A percentile compares a stretch with the other conserved stretches of the same genome.
phyloP scores from a whole-genome alignment of 2,113 vertebrate genomes.

The Anser cygnoides region DNA sequence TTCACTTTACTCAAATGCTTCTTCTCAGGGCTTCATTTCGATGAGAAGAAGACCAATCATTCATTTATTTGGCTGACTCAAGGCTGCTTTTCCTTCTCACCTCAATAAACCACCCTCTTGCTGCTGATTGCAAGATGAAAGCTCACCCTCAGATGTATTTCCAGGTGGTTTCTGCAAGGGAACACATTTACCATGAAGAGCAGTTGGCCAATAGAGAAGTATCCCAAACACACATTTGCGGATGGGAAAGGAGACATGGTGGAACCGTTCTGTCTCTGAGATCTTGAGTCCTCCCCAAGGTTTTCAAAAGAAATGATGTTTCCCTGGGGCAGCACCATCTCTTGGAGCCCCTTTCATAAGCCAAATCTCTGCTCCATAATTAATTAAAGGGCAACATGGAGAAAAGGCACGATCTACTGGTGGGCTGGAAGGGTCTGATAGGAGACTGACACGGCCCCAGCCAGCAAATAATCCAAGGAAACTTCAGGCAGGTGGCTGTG shows the following conservation, averaged over 20 bases:
- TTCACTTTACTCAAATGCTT: not conserved
- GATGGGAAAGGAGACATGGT: not conserved
- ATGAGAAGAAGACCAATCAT: not conserved
- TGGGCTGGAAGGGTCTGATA: not conserved
- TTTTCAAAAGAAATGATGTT: too few species aligned
- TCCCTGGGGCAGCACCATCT: too few species aligned
- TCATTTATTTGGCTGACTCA: not conserved
- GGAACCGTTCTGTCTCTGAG: too few species aligned
- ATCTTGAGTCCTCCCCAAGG: too few species aligned
- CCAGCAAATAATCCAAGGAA: not conserved
- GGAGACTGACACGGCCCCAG: not conserved
- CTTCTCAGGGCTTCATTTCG: not conserved
- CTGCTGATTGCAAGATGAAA: not conserved
- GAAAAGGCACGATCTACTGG: not conserved
- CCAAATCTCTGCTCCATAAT: not conserved
- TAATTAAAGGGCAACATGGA: not conserved
- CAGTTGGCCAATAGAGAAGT: not conserved
- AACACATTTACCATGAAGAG: not conserved
- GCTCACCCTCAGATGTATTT: not conserved
- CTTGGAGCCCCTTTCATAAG: too few species aligned
- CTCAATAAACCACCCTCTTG: too few species aligned
- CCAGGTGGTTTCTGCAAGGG: not conserved
- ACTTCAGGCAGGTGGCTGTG: not conserved
- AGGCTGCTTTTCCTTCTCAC: not conserved
- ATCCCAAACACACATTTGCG: not conserved